These are phyloP conservation scores for Rhyzopertha dominica DNA, from an alignment of 1,140 invertebrate species.

Conservation along the genomic window DNA sequence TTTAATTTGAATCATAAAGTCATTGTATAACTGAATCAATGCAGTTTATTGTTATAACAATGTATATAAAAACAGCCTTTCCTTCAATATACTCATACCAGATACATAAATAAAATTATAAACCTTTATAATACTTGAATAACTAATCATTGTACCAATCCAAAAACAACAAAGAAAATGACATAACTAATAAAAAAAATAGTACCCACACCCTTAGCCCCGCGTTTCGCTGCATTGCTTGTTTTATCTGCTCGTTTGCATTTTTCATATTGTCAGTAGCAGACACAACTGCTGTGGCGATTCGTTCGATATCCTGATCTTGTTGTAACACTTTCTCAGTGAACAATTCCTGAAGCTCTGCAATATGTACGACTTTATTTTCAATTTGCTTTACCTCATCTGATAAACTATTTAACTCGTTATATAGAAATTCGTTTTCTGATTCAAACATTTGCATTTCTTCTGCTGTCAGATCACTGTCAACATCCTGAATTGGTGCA, in stretches of 20 bases:
- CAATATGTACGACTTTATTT: conserved; percentile 91
- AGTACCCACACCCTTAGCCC: conserved; percentile 89
- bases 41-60: too few relatives aligned
- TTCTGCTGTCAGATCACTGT: conserved; percentile 70
- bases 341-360: conserved; percentile 93
- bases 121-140: too few relatives aligned
- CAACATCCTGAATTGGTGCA: conserved; percentile 44
- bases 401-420: conserved; percentile 73
- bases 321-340: conserved; percentile 95
- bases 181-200: conserved; percentile 93
- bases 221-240: conserved; percentile 95
- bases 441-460: conserved; percentile 87
- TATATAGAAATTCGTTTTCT: conserved; percentile 76
- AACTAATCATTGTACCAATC: conserved; percentile 99
- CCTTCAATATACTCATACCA: too few relatives aligned
- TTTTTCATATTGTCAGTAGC: conserved; percentile 93
- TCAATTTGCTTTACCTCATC: conserved; percentile 83
- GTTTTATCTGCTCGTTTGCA: conserved; percentile 93
- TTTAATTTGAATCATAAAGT: too few relatives aligned
- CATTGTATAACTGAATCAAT: too few relatives aligned
- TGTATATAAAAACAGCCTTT: too few relatives aligned
- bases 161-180: conserved; percentile 90
- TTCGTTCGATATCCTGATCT: conserved; percentile 86
- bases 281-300: conserved; percentile 80
- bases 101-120: too few relatives aligned